Percentiles rank a stretch among this genome's conserved stretches.
Evolutionary conservation across 1,140 invertebrate genomes (phyloP).

Genomic region (Lutraria rhynchaena): DNA sequence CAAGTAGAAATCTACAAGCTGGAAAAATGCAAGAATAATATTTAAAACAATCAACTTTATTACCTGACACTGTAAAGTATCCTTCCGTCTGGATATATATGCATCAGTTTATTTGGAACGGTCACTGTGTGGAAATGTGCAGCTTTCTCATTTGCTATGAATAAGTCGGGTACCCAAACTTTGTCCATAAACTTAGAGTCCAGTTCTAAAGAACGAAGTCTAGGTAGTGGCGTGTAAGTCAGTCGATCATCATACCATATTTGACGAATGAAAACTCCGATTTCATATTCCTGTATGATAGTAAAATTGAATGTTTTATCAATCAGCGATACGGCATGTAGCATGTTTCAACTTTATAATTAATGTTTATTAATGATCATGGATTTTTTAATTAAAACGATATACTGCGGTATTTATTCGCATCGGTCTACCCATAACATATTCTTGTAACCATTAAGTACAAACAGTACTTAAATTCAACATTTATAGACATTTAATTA

Average conservation of each 20-base stretch:
- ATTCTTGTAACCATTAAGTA: too few species aligned
- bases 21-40: neutral
- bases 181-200: slow-evolving; percentile 92
- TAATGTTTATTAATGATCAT: too few species aligned
- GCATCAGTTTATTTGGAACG: slow-evolving; percentile 87
- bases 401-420: too few species aligned
- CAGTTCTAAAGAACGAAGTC: slow-evolving; percentile 66
- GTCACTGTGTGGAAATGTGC: slow-evolving; percentile 79
- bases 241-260: slow-evolving; percentile 72
- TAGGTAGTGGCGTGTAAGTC: slow-evolving; percentile 56
- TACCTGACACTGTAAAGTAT: slow-evolving; percentile 85
- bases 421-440: too few species aligned
- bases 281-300: slow-evolving; percentile 75
- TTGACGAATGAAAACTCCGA: slow-evolving; percentile 72
- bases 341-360: too few species aligned
- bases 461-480: too few species aligned
- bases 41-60: neutral
- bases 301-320: too few species aligned
- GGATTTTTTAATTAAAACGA: too few species aligned
- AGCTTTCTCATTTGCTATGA: slow-evolving; percentile 88
- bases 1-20: neutral
- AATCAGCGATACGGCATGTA: too few species aligned
- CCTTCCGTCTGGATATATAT: slow-evolving; percentile 86
- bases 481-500: too few species aligned
- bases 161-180: slow-evolving; percentile 88